These are phyloP conservation scores for Phyllotis vaccarum DNA, from an alignment of 2,797 vertebrate genomes.

Conservation along the genomic window DNA sequence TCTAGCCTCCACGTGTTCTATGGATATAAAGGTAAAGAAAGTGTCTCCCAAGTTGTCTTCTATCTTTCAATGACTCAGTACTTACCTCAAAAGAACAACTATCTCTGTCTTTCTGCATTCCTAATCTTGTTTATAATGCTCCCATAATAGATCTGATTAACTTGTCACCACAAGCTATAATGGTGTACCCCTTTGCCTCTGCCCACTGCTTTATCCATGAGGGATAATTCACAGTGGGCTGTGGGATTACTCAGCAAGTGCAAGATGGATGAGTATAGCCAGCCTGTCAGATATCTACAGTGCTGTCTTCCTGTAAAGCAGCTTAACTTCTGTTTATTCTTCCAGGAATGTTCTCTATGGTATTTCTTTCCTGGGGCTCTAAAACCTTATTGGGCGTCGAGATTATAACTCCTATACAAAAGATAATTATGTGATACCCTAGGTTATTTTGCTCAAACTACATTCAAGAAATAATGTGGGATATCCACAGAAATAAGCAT, in stretches of 20 bases:
- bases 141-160: neutral
- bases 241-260: neutral
- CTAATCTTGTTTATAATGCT: neutral
- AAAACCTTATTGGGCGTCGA: neutral
- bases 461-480: neutral
- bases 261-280: neutral
- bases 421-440: neutral
- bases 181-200: neutral
- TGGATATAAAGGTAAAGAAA: neutral
- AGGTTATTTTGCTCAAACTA: neutral
- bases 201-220: neutral
- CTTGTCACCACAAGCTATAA: neutral
- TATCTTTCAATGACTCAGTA: neutral
- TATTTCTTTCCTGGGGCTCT: neutral
- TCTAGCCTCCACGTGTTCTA: accelerated
- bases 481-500: neutral
- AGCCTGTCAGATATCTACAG: neutral
- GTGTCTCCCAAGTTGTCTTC: neutral
- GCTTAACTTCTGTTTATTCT: neutral
- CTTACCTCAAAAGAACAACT: conserved; percentile 32
- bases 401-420: neutral
- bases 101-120: neutral
- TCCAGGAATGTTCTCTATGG: neutral
- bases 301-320: neutral
- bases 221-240: accelerated